phyloP scores from a whole-genome alignment of 2,113 vertebrate species.

The Nesoenas mayeri region DNA sequence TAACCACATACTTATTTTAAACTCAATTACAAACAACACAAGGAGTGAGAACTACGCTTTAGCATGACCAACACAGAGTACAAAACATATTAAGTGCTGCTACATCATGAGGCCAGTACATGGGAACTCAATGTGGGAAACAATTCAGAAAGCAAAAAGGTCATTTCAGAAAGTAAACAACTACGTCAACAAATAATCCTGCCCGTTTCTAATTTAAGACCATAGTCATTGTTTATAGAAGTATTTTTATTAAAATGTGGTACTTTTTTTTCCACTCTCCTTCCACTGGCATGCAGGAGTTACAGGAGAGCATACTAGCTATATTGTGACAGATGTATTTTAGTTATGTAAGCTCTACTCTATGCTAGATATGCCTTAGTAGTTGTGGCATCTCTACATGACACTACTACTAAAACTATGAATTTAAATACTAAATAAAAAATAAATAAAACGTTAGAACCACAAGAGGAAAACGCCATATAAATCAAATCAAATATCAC shows the following conservation, averaged over 20 bases:
- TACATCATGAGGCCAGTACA: background rate
- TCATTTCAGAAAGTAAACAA: slow-evolving; percentile 53
- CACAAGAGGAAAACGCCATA: background rate
- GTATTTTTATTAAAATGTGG: background rate
- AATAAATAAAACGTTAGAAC: background rate
- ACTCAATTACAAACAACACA: background rate
- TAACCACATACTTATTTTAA: background rate
- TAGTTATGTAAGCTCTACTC: background rate
- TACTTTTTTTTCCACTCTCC: background rate
- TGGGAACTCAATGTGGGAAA: slow-evolving; percentile 62
- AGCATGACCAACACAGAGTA: background rate
- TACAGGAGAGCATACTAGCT: background rate
- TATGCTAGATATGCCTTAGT: background rate
- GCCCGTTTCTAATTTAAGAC: slow-evolving; percentile 52
- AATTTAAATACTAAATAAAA: background rate
- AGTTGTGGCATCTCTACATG: fast-evolving
- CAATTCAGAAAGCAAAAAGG: slow-evolving; percentile 63
- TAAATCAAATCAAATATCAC: background rate
- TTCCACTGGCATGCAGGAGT: background rate
- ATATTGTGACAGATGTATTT: background rate
- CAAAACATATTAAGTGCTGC: slow-evolving; percentile 6
- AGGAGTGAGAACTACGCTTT: background rate
- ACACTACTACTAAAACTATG: background rate
- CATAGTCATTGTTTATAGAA: background rate
- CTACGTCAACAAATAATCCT: slow-evolving; percentile 47